A percentile compares a stretch with the other conserved stretches of the same genome.
Evolutionary conservation across 2,797 vertebrate genomes (phyloP).

Genomic region (Champsocephalus esox): DNA sequence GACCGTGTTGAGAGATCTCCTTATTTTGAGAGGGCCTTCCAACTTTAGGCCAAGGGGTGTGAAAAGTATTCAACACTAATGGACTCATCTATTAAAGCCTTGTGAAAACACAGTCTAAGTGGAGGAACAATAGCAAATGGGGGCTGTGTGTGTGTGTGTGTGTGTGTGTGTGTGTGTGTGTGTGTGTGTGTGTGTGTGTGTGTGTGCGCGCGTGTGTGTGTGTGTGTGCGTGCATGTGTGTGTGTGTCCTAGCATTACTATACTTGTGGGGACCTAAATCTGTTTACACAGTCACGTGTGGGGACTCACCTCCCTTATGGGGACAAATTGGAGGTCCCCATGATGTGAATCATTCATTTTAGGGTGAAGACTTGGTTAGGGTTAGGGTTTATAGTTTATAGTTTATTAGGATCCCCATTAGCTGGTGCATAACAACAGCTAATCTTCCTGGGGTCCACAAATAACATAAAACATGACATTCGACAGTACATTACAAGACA

Average conservation of each 20-base stretch:
- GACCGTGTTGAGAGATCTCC: conserved; percentile 30
- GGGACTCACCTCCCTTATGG: too few relatives aligned
- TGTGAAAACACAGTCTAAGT: conserved; percentile 62
- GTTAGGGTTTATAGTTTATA: too few relatives aligned
- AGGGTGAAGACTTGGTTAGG: too few relatives aligned
- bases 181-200: not conserved
- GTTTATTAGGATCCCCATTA: too few relatives aligned
- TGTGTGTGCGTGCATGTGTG: conserved; percentile 12
- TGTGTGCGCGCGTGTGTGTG: not conserved
- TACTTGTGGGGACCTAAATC: too few relatives aligned
- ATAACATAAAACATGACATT: too few relatives aligned
- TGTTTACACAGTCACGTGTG: too few relatives aligned
- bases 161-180: not conserved
- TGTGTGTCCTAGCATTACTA: not conserved
- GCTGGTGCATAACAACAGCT: too few relatives aligned
- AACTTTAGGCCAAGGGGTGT: conserved; percentile 39
- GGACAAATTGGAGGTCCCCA: too few relatives aligned
- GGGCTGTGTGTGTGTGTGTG: not conserved
- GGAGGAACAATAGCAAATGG: conserved; percentile 39
- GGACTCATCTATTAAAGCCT: conserved; percentile 59
- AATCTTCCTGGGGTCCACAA: too few relatives aligned
- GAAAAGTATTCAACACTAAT: conserved; percentile 60
- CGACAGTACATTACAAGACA: too few relatives aligned
- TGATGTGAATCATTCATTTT: too few relatives aligned
- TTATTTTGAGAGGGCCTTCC: conserved; percentile 11